Evolutionary conservation across 2,797 vertebrate genomes (phyloP).

Genomic region (Enteromius unitaeniatus): DNA sequence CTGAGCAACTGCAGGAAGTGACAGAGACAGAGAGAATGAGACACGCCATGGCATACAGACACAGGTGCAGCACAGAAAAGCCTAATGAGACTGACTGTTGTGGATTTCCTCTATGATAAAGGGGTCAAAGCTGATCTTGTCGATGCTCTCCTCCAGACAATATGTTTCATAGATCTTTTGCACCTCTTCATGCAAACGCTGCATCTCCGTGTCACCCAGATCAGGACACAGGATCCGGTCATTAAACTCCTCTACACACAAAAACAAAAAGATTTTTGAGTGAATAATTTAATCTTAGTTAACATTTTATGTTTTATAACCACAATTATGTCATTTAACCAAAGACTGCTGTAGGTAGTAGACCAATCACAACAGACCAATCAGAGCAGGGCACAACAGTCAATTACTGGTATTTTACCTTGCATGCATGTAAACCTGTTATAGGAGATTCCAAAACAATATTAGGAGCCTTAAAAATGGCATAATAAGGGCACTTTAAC

Average conservation of each 20-base stretch:
- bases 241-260: constrained; percentile 91
- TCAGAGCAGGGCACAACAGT: too few species aligned
- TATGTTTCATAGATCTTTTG: constrained; percentile 91
- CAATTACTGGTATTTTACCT: too few species aligned
- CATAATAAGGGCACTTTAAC: background rate
- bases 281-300: background rate
- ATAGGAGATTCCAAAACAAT: too few species aligned
- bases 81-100: constrained; percentile 78
- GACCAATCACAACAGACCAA: too few species aligned
- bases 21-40: background rate
- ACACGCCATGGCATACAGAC: background rate
- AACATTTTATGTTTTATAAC: background rate
- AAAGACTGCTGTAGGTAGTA: too few species aligned
- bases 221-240: constrained; percentile 92
- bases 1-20: constrained; percentile 82
- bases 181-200: constrained; percentile 87
- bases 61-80: background rate
- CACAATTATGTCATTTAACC: too few species aligned
- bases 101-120: constrained; percentile 91
- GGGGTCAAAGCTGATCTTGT: constrained; percentile 93
- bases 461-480: too few species aligned
- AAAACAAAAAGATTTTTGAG: background rate
- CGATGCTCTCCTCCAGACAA: constrained; percentile 92
- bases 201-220: constrained; percentile 86
- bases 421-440: too few species aligned